phyloP scores from a whole-genome alignment of 1,140 invertebrate species.

The Hylaeus volcanicus region DNA sequence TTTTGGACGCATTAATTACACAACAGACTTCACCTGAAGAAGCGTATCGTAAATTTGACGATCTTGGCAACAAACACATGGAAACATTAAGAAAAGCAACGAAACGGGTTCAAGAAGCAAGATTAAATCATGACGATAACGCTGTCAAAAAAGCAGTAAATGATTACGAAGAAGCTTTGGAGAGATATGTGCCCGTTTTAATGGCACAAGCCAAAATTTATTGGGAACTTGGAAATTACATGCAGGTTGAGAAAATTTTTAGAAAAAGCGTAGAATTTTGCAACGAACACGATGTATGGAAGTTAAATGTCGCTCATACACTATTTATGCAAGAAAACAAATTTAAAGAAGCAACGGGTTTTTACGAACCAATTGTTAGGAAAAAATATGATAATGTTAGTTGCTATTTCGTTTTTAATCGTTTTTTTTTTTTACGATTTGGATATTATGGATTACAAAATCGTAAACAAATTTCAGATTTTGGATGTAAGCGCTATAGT shows the following conservation, averaged over 20 bases:
- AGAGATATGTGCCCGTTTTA: slow-evolving; percentile 94
- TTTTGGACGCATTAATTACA: slow-evolving; percentile 96
- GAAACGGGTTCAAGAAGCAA: slow-evolving; percentile 95
- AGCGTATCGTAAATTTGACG: slow-evolving; percentile 98
- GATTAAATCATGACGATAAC: slow-evolving; percentile 93
- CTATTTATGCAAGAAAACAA: slow-evolving; percentile 99
- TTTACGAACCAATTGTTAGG: slow-evolving; percentile 99
- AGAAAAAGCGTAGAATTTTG: slow-evolving; percentile 99
- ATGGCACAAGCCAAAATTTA: slow-evolving; percentile 99
- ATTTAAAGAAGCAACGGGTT: slow-evolving; percentile 98
- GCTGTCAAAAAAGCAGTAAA: slow-evolving; percentile 93
- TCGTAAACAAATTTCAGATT: slow-evolving; percentile 82
- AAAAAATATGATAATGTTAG: slow-evolving; percentile 96
- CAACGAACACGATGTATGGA: slow-evolving; percentile 98
- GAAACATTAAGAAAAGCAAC: slow-evolving; percentile 95
- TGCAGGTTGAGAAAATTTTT: slow-evolving; percentile 96
- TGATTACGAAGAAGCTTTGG: slow-evolving; percentile 96
- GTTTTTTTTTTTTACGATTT: not conserved
- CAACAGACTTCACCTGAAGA: slow-evolving; percentile 98
- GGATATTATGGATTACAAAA: not conserved
- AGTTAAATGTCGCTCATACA: slow-evolving; percentile 98
- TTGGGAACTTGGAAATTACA: slow-evolving; percentile 98
- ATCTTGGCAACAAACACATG: slow-evolving; percentile 94
- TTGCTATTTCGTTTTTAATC: slow-evolving; percentile 14
- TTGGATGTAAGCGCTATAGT: slow-evolving; percentile 97